Percentiles rank a stretch among this genome's conserved stretches.
phyloP scores from a whole-genome alignment of 2,113 vertebrate genomes.

The Saccopteryx leptura region DNA sequence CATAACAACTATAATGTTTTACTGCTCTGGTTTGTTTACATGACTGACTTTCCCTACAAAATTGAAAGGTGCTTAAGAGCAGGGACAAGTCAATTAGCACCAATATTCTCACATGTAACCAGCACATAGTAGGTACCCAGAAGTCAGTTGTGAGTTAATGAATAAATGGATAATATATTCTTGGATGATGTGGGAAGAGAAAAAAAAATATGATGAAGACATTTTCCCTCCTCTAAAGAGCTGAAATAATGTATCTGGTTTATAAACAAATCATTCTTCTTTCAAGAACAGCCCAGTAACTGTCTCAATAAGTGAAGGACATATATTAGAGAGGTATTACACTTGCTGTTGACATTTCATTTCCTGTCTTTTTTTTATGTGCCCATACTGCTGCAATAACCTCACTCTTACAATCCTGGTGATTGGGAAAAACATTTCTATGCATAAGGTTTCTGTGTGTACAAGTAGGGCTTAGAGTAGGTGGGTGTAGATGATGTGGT shows the following conservation, averaged over 20 bases:
- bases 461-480: background rate
- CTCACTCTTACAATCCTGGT: background rate
- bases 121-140: conserved; percentile 18
- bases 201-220: conserved; percentile 5
- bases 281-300: conserved; percentile 65
- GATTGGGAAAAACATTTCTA: conserved; percentile 55
- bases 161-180: background rate
- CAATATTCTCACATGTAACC: background rate
- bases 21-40: background rate
- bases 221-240: conserved; percentile 30
- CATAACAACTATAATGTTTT: conserved; percentile 49
- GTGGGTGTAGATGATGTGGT: background rate
- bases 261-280: conserved; percentile 72
- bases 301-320: conserved; percentile 69
- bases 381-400: conserved; percentile 2
- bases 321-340: conserved; percentile 64
- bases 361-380: conserved; percentile 65
- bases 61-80: background rate
- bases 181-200: background rate
- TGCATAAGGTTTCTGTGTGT: background rate
- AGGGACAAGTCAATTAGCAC: background rate
- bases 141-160: background rate
- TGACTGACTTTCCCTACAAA: background rate
- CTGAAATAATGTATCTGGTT: conserved; percentile 51
- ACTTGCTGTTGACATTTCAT: conserved; percentile 67